Evolutionary conservation across 2,888 invertebrate genomes (phyloP), one percentile per base, ranked within the genome.

Genomic region (Noctua janthina): DNA sequence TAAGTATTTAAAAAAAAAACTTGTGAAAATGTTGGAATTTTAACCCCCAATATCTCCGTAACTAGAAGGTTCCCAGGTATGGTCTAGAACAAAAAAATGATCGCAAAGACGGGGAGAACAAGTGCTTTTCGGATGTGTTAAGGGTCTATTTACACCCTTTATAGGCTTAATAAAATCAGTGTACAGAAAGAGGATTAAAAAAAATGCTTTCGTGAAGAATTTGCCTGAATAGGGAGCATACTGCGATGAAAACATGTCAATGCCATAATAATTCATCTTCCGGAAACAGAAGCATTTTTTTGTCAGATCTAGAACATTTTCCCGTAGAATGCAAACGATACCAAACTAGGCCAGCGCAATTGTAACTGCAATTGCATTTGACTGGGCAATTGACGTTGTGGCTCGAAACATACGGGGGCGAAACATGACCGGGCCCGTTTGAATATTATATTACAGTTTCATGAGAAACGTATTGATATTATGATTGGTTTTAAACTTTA

Each of bases 311-410:
- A 68, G 73, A 70, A 35, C 74, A 73, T 76, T 82, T 79, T 72
- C 78, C 82, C 71, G 75, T 70, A 82, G 88, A 82, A 85, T 86
- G 75, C 76, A 83, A 83, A 82, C 74, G 39, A 67, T 73, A 68
- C 23, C 39, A 71, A 93, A 91, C 86, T 93, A 88, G 93, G 93
- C 72, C 92, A 91, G 64, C 82, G 77, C 88, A 87, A 90, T 90
- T 91, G 91, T 89, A 87, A 88, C 87, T 90, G 88, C 87, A 90
- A 92, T 89, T 92, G 92, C 91, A 91, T 86, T 90, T 75, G 81
- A 83, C 83, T 84, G 72, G 77, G 83, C 88, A 88, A 89, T 88
- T 88, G 84, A 81, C 74, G 89, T 81, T 76, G 75, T 74, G 43
- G 51, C 64, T 23, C 62, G 51, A 87, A 90, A 92, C 89, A 92